A percentile compares a stretch with the other conserved stretches of the same genome.
These are phyloP conservation scores for Azemiops feae DNA, from an alignment of 2,113 vertebrate species.

Conservation along the genomic window DNA sequence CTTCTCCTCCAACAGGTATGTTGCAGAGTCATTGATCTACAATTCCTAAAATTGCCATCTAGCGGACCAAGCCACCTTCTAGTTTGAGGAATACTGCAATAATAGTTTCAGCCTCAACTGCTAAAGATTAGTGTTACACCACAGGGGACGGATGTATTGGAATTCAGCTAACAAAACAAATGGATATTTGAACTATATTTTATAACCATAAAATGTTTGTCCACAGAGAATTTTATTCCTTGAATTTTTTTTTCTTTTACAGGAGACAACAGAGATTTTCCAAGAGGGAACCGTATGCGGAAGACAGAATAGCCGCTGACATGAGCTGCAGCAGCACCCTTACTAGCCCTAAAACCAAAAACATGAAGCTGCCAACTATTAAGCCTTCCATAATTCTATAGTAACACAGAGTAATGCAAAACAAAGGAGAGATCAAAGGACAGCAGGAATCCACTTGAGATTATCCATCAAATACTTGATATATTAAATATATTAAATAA, in stretches of 20 bases:
- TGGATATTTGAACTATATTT: neutral
- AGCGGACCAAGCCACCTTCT: neutral
- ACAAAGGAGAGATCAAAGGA: conserved; percentile 61
- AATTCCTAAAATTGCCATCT: neutral
- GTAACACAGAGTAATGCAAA: conserved; percentile 48
- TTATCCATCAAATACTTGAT: conserved; percentile 70
- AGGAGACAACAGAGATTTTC: conserved; percentile 64
- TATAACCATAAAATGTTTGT: conserved; percentile 18
- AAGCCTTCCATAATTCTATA: conserved; percentile 74
- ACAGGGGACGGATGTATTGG: neutral
- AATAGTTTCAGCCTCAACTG: neutral
- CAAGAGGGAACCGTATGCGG: conserved; percentile 65
- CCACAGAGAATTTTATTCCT: conserved; percentile 22
- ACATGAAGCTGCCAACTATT: conserved; percentile 55
- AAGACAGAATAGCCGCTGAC: conserved; percentile 65
- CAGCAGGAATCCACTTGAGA: conserved; percentile 65
- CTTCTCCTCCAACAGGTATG: neutral
- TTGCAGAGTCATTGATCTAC: neutral
- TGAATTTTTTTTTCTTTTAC: conserved; percentile 59
- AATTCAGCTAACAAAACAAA: conserved; percentile 2
- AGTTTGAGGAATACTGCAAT: neutral
- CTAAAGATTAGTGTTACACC: neutral
- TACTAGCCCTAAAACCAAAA: conserved; percentile 56
- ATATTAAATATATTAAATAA: conserved; percentile 73
- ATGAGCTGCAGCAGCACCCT: conserved; percentile 51